Base-by-base conservation (phyloP, 2,113 vertebrate species). In the Lycaon pictus region DNA sequence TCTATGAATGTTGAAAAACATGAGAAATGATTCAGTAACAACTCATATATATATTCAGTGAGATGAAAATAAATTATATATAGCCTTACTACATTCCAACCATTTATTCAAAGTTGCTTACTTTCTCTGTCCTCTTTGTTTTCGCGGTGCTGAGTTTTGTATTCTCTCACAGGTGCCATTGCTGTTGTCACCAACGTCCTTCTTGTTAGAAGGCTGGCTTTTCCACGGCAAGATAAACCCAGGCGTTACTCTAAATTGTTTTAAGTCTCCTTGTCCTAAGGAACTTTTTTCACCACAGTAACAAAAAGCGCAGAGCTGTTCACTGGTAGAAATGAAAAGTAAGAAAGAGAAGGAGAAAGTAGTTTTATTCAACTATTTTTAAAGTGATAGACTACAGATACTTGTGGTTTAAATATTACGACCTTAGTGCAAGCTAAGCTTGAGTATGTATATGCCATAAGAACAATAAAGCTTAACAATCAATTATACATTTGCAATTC, bases 241-340 rank as follows among this genome's bases (percentile, higher is more conserved):
- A 19, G 99, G 99, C 2, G 99, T 99, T 12, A 99, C 99, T 97
- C 99, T 98, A 58, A 99, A 99, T 81, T 99, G 99, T 97, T 99
- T 99, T 97, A 99, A 98, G 93, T 99, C 99, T 72, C 99, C 99
- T 99, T 99, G 99, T 95, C 99, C 99, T 98, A 99, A 98, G 32
- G 99, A 99, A 98, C 99, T 99, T 84, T 99, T 98, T 84, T 99
- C 99, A 85, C 99, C 99, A 97, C 99, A 99, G 98, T 99, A 99
- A 98, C 99, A 99, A 98, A 99, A 99, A 98, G 99, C 99, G 98
- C 99, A 99, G 98, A 99, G 99, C 99, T 99, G 99, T 98, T 99
- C 99, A 94, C 99, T 99, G 98, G 95, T 86, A 95, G 94, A 71
- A 98, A 35, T 67, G 29, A 94, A 97, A 96, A 96, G 16, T 12